Evolutionary conservation across 2,113 vertebrate species (phyloP).

Genomic region (Strigops habroptila): DNA sequence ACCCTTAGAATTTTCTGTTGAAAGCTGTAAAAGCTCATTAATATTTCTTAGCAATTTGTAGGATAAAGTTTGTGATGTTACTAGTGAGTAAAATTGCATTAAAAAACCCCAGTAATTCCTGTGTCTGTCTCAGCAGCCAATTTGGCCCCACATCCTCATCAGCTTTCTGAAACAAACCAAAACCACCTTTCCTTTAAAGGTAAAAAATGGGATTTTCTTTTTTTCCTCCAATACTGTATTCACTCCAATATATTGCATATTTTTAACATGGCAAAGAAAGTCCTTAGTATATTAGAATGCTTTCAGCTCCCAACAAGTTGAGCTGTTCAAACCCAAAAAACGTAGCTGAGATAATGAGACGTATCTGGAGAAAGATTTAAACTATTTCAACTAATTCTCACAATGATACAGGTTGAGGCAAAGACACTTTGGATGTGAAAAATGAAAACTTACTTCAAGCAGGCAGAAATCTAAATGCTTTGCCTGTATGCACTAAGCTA

Average conservation of each 20-base stretch:
- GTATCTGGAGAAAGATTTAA: neutral
- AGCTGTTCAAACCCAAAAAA: neutral
- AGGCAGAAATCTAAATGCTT: neutral
- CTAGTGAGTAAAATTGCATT: neutral
- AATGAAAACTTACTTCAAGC: neutral
- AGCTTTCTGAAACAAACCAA: neutral
- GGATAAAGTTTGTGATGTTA: neutral
- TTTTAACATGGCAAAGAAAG: neutral
- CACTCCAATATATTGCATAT: neutral
- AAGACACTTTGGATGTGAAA: neutral
- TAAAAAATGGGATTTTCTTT: neutral
- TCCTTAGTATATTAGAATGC: neutral
- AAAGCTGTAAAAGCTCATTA: neutral
- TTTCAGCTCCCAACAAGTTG: neutral
- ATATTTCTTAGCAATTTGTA: neutral
- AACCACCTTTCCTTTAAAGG: neutral
- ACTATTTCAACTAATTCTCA: neutral
- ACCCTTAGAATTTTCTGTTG: neutral
- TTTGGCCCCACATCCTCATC: neutral
- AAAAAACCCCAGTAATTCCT: neutral
- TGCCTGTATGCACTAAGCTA: no score
- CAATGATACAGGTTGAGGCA: neutral
- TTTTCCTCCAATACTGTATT: neutral
- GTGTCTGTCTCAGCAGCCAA: neutral
- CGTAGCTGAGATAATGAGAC: fast-evolving